phyloP scores from a whole-genome alignment of 2,888 invertebrate genomes.

The Heteropelma amictum region DNA sequence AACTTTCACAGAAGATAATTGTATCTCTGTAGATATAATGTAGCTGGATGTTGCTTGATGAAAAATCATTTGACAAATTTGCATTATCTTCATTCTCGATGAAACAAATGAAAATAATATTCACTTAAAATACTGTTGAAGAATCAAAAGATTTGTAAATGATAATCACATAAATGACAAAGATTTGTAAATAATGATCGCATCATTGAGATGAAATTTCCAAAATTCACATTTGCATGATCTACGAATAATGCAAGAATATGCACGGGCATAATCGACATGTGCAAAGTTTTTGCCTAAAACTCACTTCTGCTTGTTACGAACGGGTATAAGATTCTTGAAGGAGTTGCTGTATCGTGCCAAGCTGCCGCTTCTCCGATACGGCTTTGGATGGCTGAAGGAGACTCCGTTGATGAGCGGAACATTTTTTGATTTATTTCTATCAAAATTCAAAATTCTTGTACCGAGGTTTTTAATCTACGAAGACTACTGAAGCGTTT shows the following conservation, averaged over 20 bases:
- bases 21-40: not conserved
- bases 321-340: conserved; percentile 70
- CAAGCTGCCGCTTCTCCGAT: conserved; percentile 55
- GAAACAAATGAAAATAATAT: not conserved
- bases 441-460: not conserved
- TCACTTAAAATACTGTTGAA: no score
- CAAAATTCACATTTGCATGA: not conserved
- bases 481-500: no score
- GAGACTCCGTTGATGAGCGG: conserved; percentile 27
- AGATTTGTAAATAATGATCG: no score
- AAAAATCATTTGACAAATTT: not conserved
- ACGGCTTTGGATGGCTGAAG: conserved; percentile 3
- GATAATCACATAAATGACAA: no score
- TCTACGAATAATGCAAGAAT: not conserved
- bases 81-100: not conserved
- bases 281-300: not conserved
- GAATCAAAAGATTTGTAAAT: no score
- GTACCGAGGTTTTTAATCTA: not conserved
- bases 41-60: not conserved
- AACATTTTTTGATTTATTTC: conserved; percentile 7
- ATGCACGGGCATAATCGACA: not conserved
- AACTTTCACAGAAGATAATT: no score
- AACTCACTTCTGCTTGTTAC: conserved; percentile 63
- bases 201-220: no score
- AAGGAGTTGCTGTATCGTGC: conserved; percentile 67